These are phyloP conservation scores for Proterorhinus semilunaris DNA, from an alignment of 2,113 vertebrate species.

Conservation along the genomic window DNA sequence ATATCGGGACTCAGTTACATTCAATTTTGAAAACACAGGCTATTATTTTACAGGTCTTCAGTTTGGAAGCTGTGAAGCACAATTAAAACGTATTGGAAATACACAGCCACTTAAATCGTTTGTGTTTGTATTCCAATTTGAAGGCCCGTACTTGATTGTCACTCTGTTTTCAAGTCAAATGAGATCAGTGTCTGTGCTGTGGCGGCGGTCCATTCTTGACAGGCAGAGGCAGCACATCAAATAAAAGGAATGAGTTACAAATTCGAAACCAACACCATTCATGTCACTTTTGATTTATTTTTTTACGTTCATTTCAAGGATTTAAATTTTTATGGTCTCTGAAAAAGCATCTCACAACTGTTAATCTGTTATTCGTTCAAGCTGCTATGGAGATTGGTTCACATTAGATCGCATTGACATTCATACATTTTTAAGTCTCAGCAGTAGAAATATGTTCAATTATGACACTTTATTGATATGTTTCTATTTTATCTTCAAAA, in stretches of 20 bases:
- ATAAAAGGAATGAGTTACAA: slow-evolving; percentile 7
- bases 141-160: slow-evolving; percentile 25
- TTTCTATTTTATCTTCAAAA: slow-evolving; percentile 77
- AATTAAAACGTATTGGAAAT: slow-evolving; percentile 17
- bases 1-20: slow-evolving; percentile 37
- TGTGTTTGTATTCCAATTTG: slow-evolving; percentile 31
- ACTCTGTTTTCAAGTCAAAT: slow-evolving; percentile 39
- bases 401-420: slow-evolving; percentile 74
- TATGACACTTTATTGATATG: slow-evolving; percentile 78
- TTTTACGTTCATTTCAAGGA: slow-evolving; percentile 70
- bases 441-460: slow-evolving; percentile 74
- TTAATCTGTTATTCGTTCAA: slow-evolving; percentile 69
- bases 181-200: slow-evolving; percentile 41
- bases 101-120: slow-evolving; percentile 23
- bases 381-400: slow-evolving; percentile 73
- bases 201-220: slow-evolving; percentile 28
- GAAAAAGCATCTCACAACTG: slow-evolving; percentile 72
- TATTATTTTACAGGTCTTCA: slow-evolving; percentile 6
- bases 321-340: slow-evolving; percentile 65
- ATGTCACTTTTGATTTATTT: slow-evolving; percentile 64
- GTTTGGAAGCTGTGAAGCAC: background rate
- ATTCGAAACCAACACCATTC: slow-evolving; percentile 42
- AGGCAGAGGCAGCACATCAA: slow-evolving; percentile 21
- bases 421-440: slow-evolving; percentile 78
- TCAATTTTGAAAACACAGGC: slow-evolving; percentile 39